A percentile compares a stretch with the other conserved stretches of the same genome.
Evolutionary conservation across 2,113 vertebrate genomes (phyloP).

Genomic region (Lophotis ruficrista): DNA sequence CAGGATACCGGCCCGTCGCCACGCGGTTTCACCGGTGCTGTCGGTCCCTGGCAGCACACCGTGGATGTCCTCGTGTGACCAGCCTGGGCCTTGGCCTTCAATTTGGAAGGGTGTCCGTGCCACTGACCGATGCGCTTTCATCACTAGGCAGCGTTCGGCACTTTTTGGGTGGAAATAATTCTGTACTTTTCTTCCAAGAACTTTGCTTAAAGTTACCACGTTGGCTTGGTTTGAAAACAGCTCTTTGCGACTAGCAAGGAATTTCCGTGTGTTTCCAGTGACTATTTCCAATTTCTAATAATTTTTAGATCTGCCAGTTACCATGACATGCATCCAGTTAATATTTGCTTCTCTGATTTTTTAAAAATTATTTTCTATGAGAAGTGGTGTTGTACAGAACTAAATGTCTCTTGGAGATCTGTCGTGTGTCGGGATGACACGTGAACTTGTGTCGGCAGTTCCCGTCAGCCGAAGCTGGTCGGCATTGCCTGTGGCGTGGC

Average conservation of each 20-base stretch:
- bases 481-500: neutral
- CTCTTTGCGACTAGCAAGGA: neutral
- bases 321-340: neutral
- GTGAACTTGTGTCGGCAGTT: fast-evolving
- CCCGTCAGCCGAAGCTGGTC: neutral
- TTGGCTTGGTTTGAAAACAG: neutral
- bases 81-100: fast-evolving
- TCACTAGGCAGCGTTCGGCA: neutral
- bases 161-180: too few species aligned
- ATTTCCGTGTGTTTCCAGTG: neutral
- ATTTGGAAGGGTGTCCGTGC: neutral
- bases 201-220: too few species aligned
- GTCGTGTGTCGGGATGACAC: neutral
- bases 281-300: neutral
- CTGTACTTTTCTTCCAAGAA: neutral
- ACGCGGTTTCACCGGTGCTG: fast-evolving
- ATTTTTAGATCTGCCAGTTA: neutral
- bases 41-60: neutral
- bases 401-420: neutral
- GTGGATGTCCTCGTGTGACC: neutral
- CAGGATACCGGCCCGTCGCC: too few species aligned
- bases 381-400: neutral
- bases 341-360: neutral
- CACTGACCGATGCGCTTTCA: neutral
- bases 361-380: neutral